Conservation (phyloP, 2,113 vertebrate genomes). For the Psophia crepitans region DNA sequence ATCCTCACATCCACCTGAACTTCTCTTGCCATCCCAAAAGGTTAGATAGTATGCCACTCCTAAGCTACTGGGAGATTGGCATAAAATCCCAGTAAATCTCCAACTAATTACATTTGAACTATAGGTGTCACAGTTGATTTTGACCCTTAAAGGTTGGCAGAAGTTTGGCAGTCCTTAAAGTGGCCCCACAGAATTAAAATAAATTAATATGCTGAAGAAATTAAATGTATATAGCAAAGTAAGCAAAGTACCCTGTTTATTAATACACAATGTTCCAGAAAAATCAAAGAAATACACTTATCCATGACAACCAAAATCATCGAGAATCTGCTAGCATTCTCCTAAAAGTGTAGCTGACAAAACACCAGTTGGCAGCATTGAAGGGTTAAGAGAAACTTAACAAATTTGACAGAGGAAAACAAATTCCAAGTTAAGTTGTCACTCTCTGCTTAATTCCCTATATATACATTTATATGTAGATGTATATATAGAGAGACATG, state of each 20-base stretch:
- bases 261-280: constrained; percentile 6
- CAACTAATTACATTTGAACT: constrained; percentile 79
- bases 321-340: background rate
- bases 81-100: constrained; percentile 76
- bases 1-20: constrained; percentile 65
- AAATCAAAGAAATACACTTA: constrained; percentile 23
- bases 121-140: constrained; percentile 69
- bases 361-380: constrained; percentile 39
- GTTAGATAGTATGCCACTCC: constrained; percentile 66
- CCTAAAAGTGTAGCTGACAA: constrained; percentile 37
- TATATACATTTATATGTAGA: background rate
- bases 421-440: constrained; percentile 24
- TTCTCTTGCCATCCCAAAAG: constrained; percentile 65
- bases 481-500: background rate
- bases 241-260: background rate
- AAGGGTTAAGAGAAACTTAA: constrained; percentile 37
- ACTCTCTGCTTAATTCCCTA: background rate
- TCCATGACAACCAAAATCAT: constrained; percentile 39
- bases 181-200: background rate
- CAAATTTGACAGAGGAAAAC: constrained; percentile 35
- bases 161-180: constrained; percentile 65
- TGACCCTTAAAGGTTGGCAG: constrained; percentile 73
- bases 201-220: background rate
- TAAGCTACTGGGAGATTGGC: constrained; percentile 70
- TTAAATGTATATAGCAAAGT: background rate